These are phyloP conservation scores for Anorthoa munda DNA, from an alignment of 2,888 invertebrate genomes.

Conservation along the genomic window DNA sequence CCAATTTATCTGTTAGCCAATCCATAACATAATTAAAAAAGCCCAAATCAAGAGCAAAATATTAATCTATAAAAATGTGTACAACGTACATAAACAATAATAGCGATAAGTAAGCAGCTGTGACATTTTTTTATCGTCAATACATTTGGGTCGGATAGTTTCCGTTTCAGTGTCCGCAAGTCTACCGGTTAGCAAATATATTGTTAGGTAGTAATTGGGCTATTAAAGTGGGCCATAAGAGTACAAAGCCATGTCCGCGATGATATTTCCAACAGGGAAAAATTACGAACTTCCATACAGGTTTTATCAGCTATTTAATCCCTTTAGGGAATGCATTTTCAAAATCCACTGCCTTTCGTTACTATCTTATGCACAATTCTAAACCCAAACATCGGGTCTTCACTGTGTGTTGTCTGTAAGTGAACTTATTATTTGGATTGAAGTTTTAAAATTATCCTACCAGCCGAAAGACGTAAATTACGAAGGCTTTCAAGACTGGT, in stretches of 20 bases:
- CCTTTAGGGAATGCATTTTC: no score
- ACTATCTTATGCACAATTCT: no score
- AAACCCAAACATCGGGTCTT: no score
- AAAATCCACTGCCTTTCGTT: no score
- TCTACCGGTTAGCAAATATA: conserved; percentile 4
- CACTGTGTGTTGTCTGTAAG: no score
- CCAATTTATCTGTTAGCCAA: no score
- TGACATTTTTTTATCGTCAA: conserved; percentile 34
- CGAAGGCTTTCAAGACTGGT: neutral
- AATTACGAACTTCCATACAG: no score
- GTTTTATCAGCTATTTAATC: no score
- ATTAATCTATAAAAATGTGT: neutral
- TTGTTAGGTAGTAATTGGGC: neutral
- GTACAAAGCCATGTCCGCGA: neutral
- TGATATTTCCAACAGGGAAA: no score
- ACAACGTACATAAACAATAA: neutral
- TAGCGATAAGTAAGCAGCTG: conserved; percentile 26
- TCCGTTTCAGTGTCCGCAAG: conserved; percentile 29
- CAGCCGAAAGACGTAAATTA: neutral
- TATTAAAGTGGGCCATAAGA: neutral
- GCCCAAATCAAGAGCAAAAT: no score
- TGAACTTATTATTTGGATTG: no score
- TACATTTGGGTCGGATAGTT: conserved; percentile 36
- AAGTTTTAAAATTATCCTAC: neutral
- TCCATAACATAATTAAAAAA: no score